Conservation (phyloP, 2,888 invertebrate species). For the Terebella lapidaria region DNA sequence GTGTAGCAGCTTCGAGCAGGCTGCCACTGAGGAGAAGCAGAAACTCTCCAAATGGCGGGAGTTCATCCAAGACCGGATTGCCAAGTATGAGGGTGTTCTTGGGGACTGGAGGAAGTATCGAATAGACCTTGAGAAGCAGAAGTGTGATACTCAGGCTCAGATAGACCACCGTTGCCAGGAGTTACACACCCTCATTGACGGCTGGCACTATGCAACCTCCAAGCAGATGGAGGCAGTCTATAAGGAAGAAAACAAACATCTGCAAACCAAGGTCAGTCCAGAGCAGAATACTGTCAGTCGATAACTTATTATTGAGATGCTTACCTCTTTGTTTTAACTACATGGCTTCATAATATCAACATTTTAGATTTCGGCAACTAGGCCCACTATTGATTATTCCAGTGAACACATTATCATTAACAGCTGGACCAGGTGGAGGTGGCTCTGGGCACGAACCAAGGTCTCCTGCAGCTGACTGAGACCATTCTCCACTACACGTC, state of each 20-base stretch:
- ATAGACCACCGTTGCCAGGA: slow-evolving; percentile 5
- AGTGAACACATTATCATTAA: too few relatives aligned
- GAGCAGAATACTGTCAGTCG: too few relatives aligned
- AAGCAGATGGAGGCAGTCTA: slow-evolving; percentile 9
- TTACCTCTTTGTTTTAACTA: too few relatives aligned
- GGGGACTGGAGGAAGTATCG: slow-evolving; percentile 11
- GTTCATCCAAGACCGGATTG: not conserved
- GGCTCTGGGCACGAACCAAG: slow-evolving; percentile 2
- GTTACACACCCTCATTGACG: slow-evolving; percentile 8
- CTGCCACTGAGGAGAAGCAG: slow-evolving; percentile 2
- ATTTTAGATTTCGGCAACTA: too few relatives aligned
- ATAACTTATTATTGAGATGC: too few relatives aligned
- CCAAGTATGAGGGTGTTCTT: slow-evolving; percentile 7
- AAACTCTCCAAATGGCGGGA: slow-evolving; percentile 2
- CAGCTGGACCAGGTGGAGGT: slow-evolving; percentile 5
- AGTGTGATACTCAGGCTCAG: not conserved
- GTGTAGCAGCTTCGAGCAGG: slow-evolving; percentile 5
- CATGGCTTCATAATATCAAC: too few relatives aligned
- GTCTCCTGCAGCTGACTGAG: not conserved
- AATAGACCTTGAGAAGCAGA: slow-evolving; percentile 9
- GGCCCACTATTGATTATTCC: too few relatives aligned
- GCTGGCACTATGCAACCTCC: slow-evolving; percentile 10
- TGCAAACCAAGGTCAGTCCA: slow-evolving; percentile 4
- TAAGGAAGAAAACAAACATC: slow-evolving; percentile 8
- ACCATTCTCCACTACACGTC: not conserved